Conservation (phyloP, 2,888 invertebrate species). For the Drosophila emarginata region DNA sequence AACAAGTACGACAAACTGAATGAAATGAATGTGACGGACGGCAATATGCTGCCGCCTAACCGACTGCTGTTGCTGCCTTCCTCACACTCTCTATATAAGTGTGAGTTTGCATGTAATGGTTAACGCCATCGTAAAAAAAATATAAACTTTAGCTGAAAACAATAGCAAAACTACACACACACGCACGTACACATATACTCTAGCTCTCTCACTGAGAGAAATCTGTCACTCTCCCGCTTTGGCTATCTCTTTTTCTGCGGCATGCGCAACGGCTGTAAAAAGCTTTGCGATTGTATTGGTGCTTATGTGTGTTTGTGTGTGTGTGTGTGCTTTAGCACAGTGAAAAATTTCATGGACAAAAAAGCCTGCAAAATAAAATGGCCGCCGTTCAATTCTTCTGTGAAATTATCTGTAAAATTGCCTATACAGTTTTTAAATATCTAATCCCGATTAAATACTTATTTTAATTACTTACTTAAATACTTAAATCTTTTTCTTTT, state of each 20-base stretch:
- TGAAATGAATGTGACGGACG: constrained; percentile 27
- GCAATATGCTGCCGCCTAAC: constrained; percentile 29
- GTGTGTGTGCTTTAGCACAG: constrained; percentile 60
- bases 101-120: constrained; percentile 75
- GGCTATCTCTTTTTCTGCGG: constrained; percentile 5
- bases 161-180: constrained; percentile 62
- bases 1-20: constrained; percentile 52
- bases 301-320: constrained; percentile 30
- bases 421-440: not conserved
- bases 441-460: not conserved
- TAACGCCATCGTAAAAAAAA: constrained; percentile 64
- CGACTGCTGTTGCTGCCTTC: constrained; percentile 12
- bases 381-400: constrained; percentile 41
- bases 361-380: constrained; percentile 57
- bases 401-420: not conserved
- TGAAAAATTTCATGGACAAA: constrained; percentile 69
- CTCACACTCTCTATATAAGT: constrained; percentile 48
- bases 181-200: constrained; percentile 13
- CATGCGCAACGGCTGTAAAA: constrained; percentile 47
- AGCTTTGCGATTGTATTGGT: constrained; percentile 8
- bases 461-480: not conserved
- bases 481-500: not conserved
- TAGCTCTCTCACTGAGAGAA: constrained; percentile 29
- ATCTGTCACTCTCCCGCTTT: constrained; percentile 5
- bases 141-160: constrained; percentile 51